phyloP scores from a whole-genome alignment of 2,888 invertebrate genomes.

The Rugalucina vietnamica region DNA sequence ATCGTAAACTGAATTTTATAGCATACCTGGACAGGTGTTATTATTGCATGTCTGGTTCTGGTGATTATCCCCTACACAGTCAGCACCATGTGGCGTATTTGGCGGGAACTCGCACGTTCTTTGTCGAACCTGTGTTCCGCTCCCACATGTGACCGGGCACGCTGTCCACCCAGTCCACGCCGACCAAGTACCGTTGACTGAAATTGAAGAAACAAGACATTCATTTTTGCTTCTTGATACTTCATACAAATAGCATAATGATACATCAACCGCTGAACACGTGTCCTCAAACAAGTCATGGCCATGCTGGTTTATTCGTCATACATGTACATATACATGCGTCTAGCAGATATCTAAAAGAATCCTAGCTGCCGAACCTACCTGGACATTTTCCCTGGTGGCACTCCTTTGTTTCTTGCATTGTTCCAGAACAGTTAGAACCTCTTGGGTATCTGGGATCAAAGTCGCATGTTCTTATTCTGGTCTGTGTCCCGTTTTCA shows the following conservation, averaged over 20 bases:
- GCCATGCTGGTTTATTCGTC: no score
- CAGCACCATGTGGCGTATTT: slow-evolving; percentile 64
- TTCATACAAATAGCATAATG: no score
- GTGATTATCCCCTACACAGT: slow-evolving; percentile 66
- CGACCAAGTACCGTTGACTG: slow-evolving; percentile 74
- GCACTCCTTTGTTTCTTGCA: slow-evolving; percentile 28
- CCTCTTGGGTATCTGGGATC: slow-evolving; percentile 17
- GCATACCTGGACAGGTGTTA: slow-evolving; percentile 73
- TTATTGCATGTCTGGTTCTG: slow-evolving; percentile 67
- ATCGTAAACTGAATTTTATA: background rate
- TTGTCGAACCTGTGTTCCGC: slow-evolving; percentile 64
- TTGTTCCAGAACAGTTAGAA: slow-evolving; percentile 22
- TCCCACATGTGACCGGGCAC: slow-evolving; percentile 76
- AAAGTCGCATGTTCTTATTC: slow-evolving; percentile 23
- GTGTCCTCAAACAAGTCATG: background rate
- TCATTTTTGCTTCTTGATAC: no score
- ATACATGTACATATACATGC: no score
- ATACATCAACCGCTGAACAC: background rate
- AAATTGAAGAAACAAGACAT: no score
- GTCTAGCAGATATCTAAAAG: no score
- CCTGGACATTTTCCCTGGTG: slow-evolving; percentile 39
- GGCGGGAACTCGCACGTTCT: slow-evolving; percentile 67
- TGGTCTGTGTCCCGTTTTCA: slow-evolving; percentile 35
- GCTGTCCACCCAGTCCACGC: slow-evolving; percentile 72
- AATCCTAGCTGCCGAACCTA: no score